phyloP scores from a whole-genome alignment of 2,888 invertebrate species.

The Drosophila phalerata region DNA sequence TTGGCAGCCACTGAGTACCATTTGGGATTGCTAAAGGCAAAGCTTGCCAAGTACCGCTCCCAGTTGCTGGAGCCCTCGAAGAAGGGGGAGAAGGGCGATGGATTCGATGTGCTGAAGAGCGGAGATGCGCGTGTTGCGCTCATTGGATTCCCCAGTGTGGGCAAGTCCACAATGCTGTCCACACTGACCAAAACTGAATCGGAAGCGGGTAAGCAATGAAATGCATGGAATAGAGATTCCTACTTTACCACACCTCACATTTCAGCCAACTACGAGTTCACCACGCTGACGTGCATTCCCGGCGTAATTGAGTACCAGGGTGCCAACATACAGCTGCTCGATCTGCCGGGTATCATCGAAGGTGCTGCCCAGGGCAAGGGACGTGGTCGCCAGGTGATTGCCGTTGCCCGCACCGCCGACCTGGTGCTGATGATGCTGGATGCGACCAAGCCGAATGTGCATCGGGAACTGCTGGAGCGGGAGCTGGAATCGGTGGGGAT shows the following conservation, averaged over 20 bases:
- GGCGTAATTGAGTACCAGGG: conserved; percentile 99
- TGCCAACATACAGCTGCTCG: conserved; percentile 98
- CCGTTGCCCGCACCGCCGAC: conserved; percentile 99
- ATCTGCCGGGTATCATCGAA: conserved; percentile 99
- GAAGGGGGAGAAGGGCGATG: conserved; percentile 97
- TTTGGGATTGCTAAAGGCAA: conserved; percentile 98
- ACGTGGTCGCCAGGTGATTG: conserved; percentile 97
- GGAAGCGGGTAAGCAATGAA: conserved; percentile 88
- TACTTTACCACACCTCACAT: not conserved
- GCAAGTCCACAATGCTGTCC: conserved; percentile 95
- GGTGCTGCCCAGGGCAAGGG: conserved; percentile 98
- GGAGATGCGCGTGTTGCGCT: conserved; percentile 99
- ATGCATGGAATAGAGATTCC: rapidly evolving
- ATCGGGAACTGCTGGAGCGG: conserved; percentile 94
- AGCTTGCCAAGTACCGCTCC: conserved; percentile 97
- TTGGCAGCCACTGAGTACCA: conserved; percentile 98
- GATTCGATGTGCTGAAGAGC: conserved; percentile 99
- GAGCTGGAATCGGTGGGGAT: conserved; percentile 99
- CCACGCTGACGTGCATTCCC: conserved; percentile 99
- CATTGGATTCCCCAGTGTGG: conserved; percentile 97
- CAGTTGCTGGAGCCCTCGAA: conserved; percentile 97
- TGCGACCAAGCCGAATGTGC: conserved; percentile 99
- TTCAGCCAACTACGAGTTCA: conserved; percentile 98
- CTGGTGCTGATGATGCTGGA: conserved; percentile 99
- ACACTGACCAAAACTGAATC: conserved; percentile 98